Conservation (phyloP, 2,113 vertebrate species). For the Cepphus grylle region DNA sequence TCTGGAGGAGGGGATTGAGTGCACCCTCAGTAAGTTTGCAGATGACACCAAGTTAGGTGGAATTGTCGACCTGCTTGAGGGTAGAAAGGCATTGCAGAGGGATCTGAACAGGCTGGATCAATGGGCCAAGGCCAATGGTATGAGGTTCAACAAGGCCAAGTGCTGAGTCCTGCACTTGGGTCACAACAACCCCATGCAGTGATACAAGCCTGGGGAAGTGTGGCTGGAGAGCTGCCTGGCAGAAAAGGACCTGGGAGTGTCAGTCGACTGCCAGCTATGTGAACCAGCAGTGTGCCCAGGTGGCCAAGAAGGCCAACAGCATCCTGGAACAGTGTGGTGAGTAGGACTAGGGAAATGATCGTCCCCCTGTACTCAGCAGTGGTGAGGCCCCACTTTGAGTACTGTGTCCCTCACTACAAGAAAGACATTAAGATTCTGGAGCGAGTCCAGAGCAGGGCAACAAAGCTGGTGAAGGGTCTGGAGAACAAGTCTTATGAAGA, state of each 20-base stretch:
- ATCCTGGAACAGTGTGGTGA: background rate
- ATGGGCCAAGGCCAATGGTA: background rate
- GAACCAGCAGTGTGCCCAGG: background rate
- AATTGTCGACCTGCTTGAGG: background rate
- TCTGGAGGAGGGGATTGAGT: background rate
- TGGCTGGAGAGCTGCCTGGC: background rate
- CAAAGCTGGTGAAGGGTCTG: background rate
- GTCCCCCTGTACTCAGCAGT: background rate
- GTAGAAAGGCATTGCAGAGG: background rate
- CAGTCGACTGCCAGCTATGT: background rate
- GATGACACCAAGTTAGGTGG: background rate
- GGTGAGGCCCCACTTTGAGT: background rate
- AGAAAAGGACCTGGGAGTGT: background rate
- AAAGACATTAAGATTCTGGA: background rate
- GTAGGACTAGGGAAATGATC: background rate
- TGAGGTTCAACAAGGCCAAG: background rate
- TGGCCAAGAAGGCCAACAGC: too few relatives aligned
- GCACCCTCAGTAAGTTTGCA: background rate
- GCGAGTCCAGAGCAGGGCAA: background rate
- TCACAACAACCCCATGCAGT: background rate
- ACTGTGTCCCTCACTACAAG: background rate
- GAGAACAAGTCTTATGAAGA: background rate
- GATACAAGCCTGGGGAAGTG: background rate
- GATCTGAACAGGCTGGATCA: background rate
- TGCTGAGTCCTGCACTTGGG: background rate